Conservation (phyloP, 1,140 invertebrate genomes). For the Papilio helenus region DNA sequence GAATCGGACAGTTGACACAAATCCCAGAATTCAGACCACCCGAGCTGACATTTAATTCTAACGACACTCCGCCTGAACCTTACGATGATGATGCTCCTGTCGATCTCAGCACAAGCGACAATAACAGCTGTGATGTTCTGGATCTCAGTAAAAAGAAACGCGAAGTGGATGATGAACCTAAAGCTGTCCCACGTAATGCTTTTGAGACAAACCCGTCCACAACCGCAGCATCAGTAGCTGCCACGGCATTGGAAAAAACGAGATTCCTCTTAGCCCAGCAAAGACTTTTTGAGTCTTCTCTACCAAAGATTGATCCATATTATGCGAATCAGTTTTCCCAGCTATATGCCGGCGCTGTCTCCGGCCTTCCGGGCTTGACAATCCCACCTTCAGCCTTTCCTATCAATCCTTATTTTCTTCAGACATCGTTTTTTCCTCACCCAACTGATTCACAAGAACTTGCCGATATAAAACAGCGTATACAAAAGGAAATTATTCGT, state of each 20-base stretch:
- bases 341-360: slow-evolving; percentile 81
- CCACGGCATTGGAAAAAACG: slow-evolving; percentile 76
- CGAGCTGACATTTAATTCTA: slow-evolving; percentile 72
- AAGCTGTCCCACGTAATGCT: slow-evolving; percentile 61
- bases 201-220: slow-evolving; percentile 71
- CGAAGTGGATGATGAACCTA: slow-evolving; percentile 76
- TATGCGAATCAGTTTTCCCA: slow-evolving; percentile 84
- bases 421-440: slow-evolving; percentile 84
- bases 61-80: slow-evolving; percentile 61
- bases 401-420: slow-evolving; percentile 84
- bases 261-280: slow-evolving; percentile 84
- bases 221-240: slow-evolving; percentile 57
- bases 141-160: slow-evolving; percentile 92
- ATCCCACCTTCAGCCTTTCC: slow-evolving; percentile 82
- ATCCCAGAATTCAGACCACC: slow-evolving; percentile 76
- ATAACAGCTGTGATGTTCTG: slow-evolving; percentile 87
- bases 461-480: slow-evolving; percentile 85
- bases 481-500: slow-evolving; percentile 87
- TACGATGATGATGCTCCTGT: slow-evolving; percentile 86
- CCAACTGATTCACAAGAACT: slow-evolving; percentile 84
- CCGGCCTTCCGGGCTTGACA: slow-evolving; percentile 77
- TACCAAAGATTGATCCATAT: slow-evolving; percentile 83
- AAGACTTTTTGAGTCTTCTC: slow-evolving; percentile 83
- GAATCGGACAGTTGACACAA: slow-evolving; percentile 84
- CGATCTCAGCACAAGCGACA: slow-evolving; percentile 87